Base-by-base conservation (phyloP, 2,888 invertebrate genomes). In the Protula sp. region DNA sequence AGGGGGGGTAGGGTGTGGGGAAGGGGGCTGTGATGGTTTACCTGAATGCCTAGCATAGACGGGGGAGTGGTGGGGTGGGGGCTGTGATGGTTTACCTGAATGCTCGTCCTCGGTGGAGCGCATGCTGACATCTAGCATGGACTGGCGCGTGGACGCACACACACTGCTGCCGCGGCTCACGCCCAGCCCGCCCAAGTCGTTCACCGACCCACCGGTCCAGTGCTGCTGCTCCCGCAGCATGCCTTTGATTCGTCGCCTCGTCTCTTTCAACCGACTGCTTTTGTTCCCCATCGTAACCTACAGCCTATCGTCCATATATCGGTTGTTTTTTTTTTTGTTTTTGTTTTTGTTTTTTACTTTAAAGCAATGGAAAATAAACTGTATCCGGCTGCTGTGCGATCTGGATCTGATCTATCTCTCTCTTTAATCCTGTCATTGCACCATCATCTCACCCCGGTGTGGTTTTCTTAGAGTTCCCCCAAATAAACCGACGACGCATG, bases 121-220 rank as follows among this genome's bases (percentile, higher is more conserved):
- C 9, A 59, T 62, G 48, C 62, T 62, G 47, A 62, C 62, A 38
- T 62, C 62, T 14, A 62, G 56, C 58, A 62, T 58, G 30, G 58
- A 58, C 55, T 62, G 58, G 5, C 62, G 55, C 22, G 29, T 31
- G 2, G 58, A 59, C 3, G 58, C 29, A 29, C 47, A 59, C 47
- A 62, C 30, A 22, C 47, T 31, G n/a, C 45, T 22, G 19, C 30
- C 53, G 24, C 52, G 3, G 19, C 52, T 26, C 14, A 22, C 24
- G 24, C 19, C 19, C 24, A 9, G 9, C 9, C 50, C 50, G 5
- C 5, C 5, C 19, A 19, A 5, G 24, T 50, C 29, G 56, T 30
- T 26, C 24, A 24, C 53, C n/a, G 28, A 29, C 28, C 30, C 30
- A 2, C 29, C 24, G 45, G 52, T 27, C 2, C 26, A 48, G 24